A percentile compares a stretch with the other conserved stretches of the same genome.
These are phyloP conservation scores for Chaenogobius annularis DNA, from an alignment of 2,113 vertebrate genomes.

Conservation along the genomic window DNA sequence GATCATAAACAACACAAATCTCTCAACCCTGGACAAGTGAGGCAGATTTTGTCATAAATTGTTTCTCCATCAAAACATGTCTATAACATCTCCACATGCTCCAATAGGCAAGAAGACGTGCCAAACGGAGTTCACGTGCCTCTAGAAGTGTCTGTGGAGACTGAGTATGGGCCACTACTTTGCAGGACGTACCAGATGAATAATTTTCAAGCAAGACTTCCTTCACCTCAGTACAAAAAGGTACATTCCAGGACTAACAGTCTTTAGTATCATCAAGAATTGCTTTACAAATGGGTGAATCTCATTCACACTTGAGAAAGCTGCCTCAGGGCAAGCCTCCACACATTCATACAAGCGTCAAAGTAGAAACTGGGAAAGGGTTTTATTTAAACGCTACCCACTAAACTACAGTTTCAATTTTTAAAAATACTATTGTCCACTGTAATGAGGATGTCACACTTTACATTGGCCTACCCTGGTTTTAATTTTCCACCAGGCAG, in stretches of 20 bases:
- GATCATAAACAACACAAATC: conserved; percentile 81
- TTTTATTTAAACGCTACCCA: no score
- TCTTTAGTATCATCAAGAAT: background rate
- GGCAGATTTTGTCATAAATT: background rate
- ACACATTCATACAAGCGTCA: no score
- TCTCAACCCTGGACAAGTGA: conserved; percentile 83
- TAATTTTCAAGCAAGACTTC: conserved; percentile 76
- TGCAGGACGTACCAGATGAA: conserved; percentile 92
- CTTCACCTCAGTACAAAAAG: conserved; percentile 94
- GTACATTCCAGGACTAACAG: conserved; percentile 59
- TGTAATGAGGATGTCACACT: no score
- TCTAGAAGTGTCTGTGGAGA: conserved; percentile 82
- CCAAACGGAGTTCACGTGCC: conserved; percentile 79
- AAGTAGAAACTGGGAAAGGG: no score
- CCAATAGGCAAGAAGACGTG: conserved; percentile 87
- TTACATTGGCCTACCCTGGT: no score
- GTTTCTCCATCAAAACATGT: background rate
- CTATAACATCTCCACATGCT: background rate
- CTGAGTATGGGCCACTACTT: conserved; percentile 70
- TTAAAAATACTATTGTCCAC: no score
- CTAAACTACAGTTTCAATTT: no score
- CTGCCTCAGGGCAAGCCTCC: no score
- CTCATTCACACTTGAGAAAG: no score
- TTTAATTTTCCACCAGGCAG: no score
- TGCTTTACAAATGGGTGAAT: no score